Percentiles rank a stretch among this genome's conserved stretches.
phyloP scores from a whole-genome alignment of 2,888 invertebrate genomes.

The Falcaria lacertinaria region DNA sequence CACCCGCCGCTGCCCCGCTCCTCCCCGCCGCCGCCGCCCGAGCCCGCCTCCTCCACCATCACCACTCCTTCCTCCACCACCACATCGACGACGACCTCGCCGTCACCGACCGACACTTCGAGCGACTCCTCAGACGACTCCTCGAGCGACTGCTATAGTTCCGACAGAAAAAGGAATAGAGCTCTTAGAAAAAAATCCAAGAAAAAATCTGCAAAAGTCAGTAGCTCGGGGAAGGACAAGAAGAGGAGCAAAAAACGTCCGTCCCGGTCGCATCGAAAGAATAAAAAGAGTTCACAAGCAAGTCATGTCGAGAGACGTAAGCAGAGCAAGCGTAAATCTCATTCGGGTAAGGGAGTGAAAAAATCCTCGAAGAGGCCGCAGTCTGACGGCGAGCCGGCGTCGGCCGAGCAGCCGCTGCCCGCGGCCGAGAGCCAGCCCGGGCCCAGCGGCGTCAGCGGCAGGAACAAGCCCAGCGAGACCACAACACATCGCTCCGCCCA shows the following conservation, averaged over 20 bases:
- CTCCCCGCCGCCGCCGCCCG: slow-evolving; percentile 8
- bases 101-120: too few relatives aligned
- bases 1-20: slow-evolving; percentile 10
- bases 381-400: not conserved
- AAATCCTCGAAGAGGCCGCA: slow-evolving; percentile 34
- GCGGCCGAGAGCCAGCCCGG: slow-evolving; percentile 11
- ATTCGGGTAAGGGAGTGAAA: slow-evolving; percentile 54
- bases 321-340: slow-evolving; percentile 42
- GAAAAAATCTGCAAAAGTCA: slow-evolving; percentile 21
- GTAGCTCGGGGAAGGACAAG: slow-evolving; percentile 20
- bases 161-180: slow-evolving; percentile 20
- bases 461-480: slow-evolving; percentile 15
- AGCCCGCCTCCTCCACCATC: slow-evolving; percentile 1
- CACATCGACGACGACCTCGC: slow-evolving; percentile 7
- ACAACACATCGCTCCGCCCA: slow-evolving; percentile 25
- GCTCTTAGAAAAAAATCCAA: slow-evolving; percentile 28
- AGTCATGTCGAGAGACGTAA: slow-evolving; percentile 23
- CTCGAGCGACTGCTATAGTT: slow-evolving; percentile 5
- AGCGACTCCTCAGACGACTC: slow-evolving; percentile 10
- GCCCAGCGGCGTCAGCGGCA: slow-evolving; percentile 14
- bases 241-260: slow-evolving; percentile 27
- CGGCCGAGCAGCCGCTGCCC: not conserved
- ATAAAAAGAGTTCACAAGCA: slow-evolving; percentile 11
- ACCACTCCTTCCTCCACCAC: slow-evolving; percentile 5
- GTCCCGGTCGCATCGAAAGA: slow-evolving; percentile 28